Percentiles rank a stretch among this genome's conserved stretches.
These are phyloP conservation scores for Delichon dasypus DNA, from an alignment of 2,797 vertebrate genomes.

Conservation along the genomic window DNA sequence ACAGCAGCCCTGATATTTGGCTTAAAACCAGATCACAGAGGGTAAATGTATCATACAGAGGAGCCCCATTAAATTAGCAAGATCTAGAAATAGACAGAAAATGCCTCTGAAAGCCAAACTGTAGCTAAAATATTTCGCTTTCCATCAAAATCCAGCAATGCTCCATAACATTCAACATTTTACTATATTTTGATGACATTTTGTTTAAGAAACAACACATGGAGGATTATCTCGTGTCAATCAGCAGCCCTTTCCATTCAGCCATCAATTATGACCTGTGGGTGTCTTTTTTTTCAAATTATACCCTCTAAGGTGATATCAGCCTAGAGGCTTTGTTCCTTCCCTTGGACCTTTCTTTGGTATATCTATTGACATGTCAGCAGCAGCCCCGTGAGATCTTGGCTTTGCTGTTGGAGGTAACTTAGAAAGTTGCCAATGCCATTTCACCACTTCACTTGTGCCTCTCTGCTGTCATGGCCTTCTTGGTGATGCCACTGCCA, in stretches of 20 bases:
- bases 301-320: neutral
- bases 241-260: neutral
- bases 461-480: neutral
- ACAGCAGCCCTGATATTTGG: conserved; percentile 18
- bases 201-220: neutral
- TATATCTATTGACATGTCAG: neutral
- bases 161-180: neutral
- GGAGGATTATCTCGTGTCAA: neutral
- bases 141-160: neutral
- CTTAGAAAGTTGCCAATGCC: neutral
- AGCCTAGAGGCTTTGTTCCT: conserved; percentile 12
- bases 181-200: neutral
- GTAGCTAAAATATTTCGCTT: neutral
- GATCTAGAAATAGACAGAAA: conserved; percentile 7
- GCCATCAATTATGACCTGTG: neutral
- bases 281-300: neutral
- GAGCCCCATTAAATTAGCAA: conserved; percentile 2
- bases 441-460: neutral
- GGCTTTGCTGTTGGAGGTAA: neutral
- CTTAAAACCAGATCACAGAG: conserved; percentile 55
- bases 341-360: neutral
- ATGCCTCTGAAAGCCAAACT: conserved; percentile 1
- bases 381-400: neutral
- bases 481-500: neutral
- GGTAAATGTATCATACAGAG: neutral